phyloP scores from a whole-genome alignment of 2,888 invertebrate genomes.

The Drosophila parthenogenetica region DNA sequence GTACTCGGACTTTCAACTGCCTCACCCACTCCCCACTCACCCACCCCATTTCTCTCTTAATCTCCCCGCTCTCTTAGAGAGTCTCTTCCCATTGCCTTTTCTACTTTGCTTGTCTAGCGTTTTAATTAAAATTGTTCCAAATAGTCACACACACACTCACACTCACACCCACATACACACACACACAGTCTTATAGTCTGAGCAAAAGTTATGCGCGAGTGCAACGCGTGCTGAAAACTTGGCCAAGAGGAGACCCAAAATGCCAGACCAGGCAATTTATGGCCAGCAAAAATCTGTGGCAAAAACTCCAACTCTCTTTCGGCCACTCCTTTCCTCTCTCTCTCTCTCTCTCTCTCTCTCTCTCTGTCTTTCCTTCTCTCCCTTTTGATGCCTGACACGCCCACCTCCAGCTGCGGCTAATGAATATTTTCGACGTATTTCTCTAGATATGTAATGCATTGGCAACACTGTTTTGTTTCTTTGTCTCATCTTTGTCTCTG shows the following conservation, averaged over 20 bases:
- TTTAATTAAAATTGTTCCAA: conserved; percentile 78
- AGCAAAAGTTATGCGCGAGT: conserved; percentile 60
- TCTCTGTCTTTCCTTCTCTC: conserved; percentile 9
- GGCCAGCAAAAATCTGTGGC: conserved; percentile 67
- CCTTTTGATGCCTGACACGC: conserved; percentile 41
- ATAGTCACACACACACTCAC: conserved; percentile 55
- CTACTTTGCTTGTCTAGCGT: conserved; percentile 66
- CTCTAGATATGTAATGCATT: conserved; percentile 54
- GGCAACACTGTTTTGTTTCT: conserved; percentile 61
- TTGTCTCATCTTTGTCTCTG: conserved; percentile 39
- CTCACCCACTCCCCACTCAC: neutral
- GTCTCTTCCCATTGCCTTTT: neutral
- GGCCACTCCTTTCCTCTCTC: no score
- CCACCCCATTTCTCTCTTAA: neutral
- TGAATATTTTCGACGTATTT: conserved; percentile 66
- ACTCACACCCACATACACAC: conserved; percentile 7
- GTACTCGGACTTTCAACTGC: conserved; percentile 24
- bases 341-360: neutral
- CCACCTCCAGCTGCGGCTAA: conserved; percentile 54
- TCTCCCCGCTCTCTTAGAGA: neutral
- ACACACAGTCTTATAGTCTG: neutral
- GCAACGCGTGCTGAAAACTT: conserved; percentile 69
- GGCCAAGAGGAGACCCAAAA: conserved; percentile 55
- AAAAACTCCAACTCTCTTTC: conserved; percentile 49
- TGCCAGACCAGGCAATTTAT: conserved; percentile 67